Percentiles rank a stretch among this genome's conserved stretches.
phyloP scores from a whole-genome alignment of 2,113 vertebrate species.

The Petrocephalus microphthalmus region DNA sequence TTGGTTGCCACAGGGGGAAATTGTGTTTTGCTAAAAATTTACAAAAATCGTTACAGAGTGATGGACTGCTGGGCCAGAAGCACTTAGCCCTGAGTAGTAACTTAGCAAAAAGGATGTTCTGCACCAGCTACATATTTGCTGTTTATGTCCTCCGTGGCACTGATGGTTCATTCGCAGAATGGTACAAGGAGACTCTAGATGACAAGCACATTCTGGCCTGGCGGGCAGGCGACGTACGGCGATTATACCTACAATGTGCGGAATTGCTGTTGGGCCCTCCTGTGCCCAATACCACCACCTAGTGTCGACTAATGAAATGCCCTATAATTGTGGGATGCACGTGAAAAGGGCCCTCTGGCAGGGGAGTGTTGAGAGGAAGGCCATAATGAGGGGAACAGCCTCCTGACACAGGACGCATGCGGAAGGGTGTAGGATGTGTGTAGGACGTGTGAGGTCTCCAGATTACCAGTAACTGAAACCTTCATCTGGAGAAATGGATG shows the following conservation, averaged over 20 bases:
- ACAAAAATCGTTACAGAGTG: not conserved
- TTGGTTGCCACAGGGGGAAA: not conserved
- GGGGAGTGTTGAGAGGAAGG: not conserved
- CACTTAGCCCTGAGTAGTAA: not conserved
- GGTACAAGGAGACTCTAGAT: constrained; percentile 59
- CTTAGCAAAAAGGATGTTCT: not conserved
- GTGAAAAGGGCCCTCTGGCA: constrained; percentile 33
- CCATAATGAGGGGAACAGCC: not conserved
- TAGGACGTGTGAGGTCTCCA: not conserved
- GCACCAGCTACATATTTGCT: not conserved
- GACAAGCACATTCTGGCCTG: constrained; percentile 48
- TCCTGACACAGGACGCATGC: not conserved
- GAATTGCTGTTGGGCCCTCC: constrained; percentile 40
- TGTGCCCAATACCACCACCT: constrained; percentile 70
- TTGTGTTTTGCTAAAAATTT: not conserved
- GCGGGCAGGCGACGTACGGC: constrained; percentile 52
- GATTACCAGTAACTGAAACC: not conserved
- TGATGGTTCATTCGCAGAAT: constrained; percentile 53
- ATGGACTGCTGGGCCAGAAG: not conserved
- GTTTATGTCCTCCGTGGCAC: constrained; percentile 6
- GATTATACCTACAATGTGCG: constrained; percentile 47
- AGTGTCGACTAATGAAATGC: constrained; percentile 57
- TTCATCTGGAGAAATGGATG: not conserved
- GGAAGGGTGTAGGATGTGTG: not conserved
- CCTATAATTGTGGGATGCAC: constrained; percentile 34